Evolutionary conservation across 2,888 invertebrate genomes (phyloP).

Genomic region (Lycia hirtaria): DNA sequence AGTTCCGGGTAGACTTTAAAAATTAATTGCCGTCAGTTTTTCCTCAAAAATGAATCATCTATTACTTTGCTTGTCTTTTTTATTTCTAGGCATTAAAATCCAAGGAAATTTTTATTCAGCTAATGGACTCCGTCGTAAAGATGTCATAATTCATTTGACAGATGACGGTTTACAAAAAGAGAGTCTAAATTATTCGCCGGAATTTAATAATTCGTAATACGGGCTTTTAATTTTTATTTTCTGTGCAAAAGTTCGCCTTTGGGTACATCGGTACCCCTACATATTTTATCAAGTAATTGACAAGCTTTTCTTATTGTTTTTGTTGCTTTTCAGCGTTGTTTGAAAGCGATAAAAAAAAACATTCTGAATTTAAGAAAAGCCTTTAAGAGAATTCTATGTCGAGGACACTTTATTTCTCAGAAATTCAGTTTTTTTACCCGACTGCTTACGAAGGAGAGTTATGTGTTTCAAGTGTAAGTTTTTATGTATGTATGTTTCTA

Average conservation of each 20-base stretch:
- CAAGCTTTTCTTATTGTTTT: conserved; percentile 17
- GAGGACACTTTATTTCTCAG: no score
- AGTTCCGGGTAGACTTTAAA: conserved; percentile 9
- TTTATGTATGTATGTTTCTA: no score
- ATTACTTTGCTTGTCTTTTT: conserved; percentile 36
- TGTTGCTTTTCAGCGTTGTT: background rate
- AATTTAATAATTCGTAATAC: conserved; percentile 63
- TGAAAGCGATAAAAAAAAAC: background rate
- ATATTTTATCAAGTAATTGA: conserved; percentile 44
- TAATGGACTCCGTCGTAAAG: conserved; percentile 64
- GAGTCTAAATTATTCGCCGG: conserved; percentile 58
- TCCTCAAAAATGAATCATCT: conserved; percentile 31
- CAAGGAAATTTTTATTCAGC: conserved; percentile 58
- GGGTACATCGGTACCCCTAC: conserved; percentile 38
- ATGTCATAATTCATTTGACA: conserved; percentile 70
- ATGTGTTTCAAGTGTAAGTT: no score
- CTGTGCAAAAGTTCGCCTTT: conserved; percentile 46
- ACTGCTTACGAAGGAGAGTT: no score
- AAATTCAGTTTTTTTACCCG: no score
- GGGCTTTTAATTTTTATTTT: conserved; percentile 57
- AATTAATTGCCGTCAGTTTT: conserved; percentile 9
- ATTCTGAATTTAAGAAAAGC: background rate
- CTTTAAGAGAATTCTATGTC: no score
- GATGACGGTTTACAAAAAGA: conserved; percentile 60
- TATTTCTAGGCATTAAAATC: conserved; percentile 50